Evolutionary conservation across 2,888 invertebrate species (phyloP), one percentile per base, ranked within the genome.

Genomic region (Caenorhabditis zanzibari): DNA sequence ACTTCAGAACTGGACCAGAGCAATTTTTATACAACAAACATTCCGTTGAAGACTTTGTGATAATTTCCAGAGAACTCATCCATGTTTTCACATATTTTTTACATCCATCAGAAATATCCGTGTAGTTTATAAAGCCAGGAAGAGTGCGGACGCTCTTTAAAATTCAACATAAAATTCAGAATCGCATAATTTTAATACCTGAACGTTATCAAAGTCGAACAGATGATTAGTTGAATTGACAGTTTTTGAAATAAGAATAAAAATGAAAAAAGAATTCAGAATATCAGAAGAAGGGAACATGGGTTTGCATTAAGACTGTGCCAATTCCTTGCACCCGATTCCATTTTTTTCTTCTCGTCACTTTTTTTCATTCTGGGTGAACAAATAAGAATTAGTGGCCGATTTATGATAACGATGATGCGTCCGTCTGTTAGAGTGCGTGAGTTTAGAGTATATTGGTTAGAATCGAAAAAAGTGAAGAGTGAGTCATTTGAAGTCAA

Each of bases 381-480:
- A 58, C 75, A 75, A 75, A 75, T 41, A 75, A 38, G 41, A 26
- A 26, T 19, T 52, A 19, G 24, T 47, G 22, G 35, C n/a, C 22
- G 73, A 49, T 44, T 74, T 74, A 74, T 74, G 74, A 74, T 74
- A 74, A 74, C 47, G 74, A 38, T n/a, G 49, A 56, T 19, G 47
- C 4, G 47, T 2, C 12, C 19, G 47, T 47, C 47, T 19, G 19
- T 14, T 5, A 19, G 54, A 19, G 41, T 44, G 26, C 44, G 63
- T 32, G 54, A 54, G 54, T 47, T 47, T 47, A 6, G 41, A 61
- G 41, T 24, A 38, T 61, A 38, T 61, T 61, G 19, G 41, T 19
- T 59, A 26, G 19, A 38, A 32, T n/a, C n/a, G 32, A 32, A 32
- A n/a, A n/a, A 19, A 47, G 47, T n/a, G 19, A 58, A 32, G 58